These are phyloP conservation scores for Stigmatopora nigra DNA, from an alignment of 2,113 vertebrate genomes.

Conservation along the genomic window DNA sequence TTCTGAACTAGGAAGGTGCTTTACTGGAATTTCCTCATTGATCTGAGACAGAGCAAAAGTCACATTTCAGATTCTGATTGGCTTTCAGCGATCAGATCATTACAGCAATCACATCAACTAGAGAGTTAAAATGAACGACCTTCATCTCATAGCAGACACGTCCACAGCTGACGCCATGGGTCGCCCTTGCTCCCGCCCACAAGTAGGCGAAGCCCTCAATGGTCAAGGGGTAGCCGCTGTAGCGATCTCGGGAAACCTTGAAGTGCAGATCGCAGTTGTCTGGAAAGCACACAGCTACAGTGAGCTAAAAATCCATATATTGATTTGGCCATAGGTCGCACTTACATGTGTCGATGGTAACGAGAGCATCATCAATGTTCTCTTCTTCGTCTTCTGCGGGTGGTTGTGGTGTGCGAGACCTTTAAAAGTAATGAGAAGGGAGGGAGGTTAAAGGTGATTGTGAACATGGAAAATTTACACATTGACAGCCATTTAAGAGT, in stretches of 20 bases:
- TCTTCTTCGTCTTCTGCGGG: slow-evolving; percentile 86
- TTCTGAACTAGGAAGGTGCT: slow-evolving; percentile 81
- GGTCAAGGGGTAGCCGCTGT: slow-evolving; percentile 82
- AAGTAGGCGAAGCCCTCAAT: slow-evolving; percentile 87
- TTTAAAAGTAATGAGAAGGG: slow-evolving; percentile 32
- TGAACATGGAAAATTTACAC: not conserved
- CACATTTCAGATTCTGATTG: no score
- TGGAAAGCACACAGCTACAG: slow-evolving; percentile 33
- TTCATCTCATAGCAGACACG: slow-evolving; percentile 86
- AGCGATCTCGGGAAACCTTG: slow-evolving; percentile 83
- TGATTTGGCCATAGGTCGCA: slow-evolving; percentile 3
- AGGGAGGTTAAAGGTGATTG: not conserved
- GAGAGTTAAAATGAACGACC: slow-evolving; percentile 58
- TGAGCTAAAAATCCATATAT: not conserved
- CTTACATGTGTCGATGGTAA: slow-evolving; percentile 86
- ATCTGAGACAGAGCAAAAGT: slow-evolving; percentile 63
- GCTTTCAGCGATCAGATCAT: no score
- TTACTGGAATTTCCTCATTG: slow-evolving; percentile 84
- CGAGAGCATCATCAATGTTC: slow-evolving; percentile 78
- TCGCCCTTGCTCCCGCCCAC: slow-evolving; percentile 83
- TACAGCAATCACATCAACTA: not conserved
- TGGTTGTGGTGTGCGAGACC: slow-evolving; percentile 80
- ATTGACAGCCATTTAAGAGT: not conserved
- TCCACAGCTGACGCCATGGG: slow-evolving; percentile 76
- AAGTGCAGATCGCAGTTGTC: slow-evolving; percentile 90